Evolutionary conservation across 1,140 invertebrate genomes (phyloP).

Genomic region (Drosophila ambigua): DNA sequence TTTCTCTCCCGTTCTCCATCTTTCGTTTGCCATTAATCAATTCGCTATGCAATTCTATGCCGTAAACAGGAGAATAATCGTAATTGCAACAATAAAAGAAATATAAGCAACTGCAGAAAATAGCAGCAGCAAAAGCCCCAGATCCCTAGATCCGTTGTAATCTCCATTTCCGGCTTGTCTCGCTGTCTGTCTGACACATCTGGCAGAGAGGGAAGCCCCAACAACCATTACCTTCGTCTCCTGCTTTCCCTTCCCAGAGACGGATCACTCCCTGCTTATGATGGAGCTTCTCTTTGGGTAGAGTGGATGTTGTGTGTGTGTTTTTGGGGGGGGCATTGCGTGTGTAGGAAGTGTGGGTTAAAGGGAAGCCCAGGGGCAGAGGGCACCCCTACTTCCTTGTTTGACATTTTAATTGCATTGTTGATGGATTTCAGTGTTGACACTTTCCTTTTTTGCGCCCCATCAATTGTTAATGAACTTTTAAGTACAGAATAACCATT

Average conservation of each 20-base stretch:
- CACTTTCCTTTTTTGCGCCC: conserved; percentile 61
- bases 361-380: conserved; percentile 4
- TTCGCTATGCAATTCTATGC: conserved; percentile 60
- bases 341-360: conserved; percentile 1
- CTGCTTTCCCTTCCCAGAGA: conserved; percentile 1
- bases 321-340: background rate
- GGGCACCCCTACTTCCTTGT: conserved; percentile 32
- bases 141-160: conserved; percentile 52
- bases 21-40: conserved; percentile 55
- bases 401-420: conserved; percentile 77
- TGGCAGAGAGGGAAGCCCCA: conserved; percentile 14
- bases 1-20: conserved; percentile 16
- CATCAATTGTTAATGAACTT: conserved; percentile 65
- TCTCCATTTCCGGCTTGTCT: conserved; percentile 66
- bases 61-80: conserved; percentile 50
- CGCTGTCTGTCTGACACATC: conserved; percentile 42
- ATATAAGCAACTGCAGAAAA: conserved; percentile 52
- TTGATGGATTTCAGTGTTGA: conserved; percentile 74
- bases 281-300: conserved; percentile 43
- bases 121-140: conserved; percentile 15
- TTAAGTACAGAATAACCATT: conserved; percentile 16
- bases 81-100: conserved; percentile 77
- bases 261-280: conserved; percentile 58
- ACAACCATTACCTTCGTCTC: background rate
- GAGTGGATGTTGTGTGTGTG: conserved; percentile 13